Evolutionary conservation across 2,797 vertebrate species (phyloP).

Genomic region (Perodicticus potto): DNA sequence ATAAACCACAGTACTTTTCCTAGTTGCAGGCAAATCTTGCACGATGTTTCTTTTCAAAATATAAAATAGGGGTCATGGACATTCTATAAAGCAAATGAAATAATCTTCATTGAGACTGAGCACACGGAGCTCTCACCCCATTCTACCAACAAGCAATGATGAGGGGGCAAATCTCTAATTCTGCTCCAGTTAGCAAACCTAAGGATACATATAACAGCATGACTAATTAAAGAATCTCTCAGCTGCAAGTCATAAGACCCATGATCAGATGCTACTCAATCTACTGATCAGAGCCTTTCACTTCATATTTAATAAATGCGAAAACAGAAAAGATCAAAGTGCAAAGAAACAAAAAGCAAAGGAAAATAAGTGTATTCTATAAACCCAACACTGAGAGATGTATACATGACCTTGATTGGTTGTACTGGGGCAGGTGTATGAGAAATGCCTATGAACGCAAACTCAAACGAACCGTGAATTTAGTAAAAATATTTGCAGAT

Average conservation of each 20-base stretch:
- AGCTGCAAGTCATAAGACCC: neutral
- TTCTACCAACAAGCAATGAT: neutral
- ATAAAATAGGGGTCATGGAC: neutral
- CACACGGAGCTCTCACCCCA: neutral
- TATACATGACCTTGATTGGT: neutral
- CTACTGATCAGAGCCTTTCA: neutral
- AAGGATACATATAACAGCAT: neutral
- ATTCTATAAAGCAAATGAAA: conserved; percentile 38
- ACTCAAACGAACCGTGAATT: neutral
- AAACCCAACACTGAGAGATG: neutral
- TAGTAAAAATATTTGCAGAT: neutral
- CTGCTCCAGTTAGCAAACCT: neutral
- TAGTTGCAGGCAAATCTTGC: neutral
- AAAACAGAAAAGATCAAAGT: neutral
- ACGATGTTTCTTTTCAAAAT: conserved; percentile 16
- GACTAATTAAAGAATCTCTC: neutral
- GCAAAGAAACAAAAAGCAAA: neutral
- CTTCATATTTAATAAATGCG: conserved; percentile 13
- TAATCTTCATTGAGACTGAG: neutral
- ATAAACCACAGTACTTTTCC: neutral
- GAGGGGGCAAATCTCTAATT: neutral
- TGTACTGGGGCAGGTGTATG: rapidly evolving
- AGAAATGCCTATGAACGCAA: neutral
- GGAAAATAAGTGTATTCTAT: neutral
- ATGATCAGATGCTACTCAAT: neutral